Base-by-base conservation (phyloP, 92 coral and sea anemone species). In the Anthopleura xanthogrammica region DNA sequence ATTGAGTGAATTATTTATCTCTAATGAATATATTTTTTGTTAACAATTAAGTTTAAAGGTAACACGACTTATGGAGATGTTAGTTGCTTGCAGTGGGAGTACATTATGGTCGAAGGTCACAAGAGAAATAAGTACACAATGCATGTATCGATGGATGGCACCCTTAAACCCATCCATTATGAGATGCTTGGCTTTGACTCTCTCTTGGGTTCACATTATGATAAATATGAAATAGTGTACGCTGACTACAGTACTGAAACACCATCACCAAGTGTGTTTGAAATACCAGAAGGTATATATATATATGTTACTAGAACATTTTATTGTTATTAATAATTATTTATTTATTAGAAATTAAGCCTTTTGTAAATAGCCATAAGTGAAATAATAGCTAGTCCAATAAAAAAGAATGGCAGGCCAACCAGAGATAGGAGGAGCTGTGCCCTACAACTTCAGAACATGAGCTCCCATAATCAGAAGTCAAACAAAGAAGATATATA, bases 171-270 rank as follows among this genome's bases (percentile, higher is more conserved):
- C 41, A 86, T 94, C 22, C 98, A 91, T 65, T 95, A 95, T 81
- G 98, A 95, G 85, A 96, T 96, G 98, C 87, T 90, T 39, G 99
- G 99, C 46, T 94, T 75, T 81, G 99, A 96, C 86, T 82, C 87
- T 5, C 91, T 96, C 29, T 72, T 96, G 60, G 98, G 99, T 16
- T 96, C 99, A 1, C 99, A 96, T 82, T 96, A 88, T 86, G 99
- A 96, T 82, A 84, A 96, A 80, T 96, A 96, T 83, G 95, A 90
- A 66, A 46, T 96, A 70, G 94, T 88, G 29, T 96, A 92, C 82
- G 75, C 79, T 12, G 82, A 79, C 72, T 96, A 88, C 79, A 74
- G 88, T 8, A 39, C 81, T 57, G 46, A 78, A 11, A 57, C 80
- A 80, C 99, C 99, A 23, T 83, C 92, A 5, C 86, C 85, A 20